Percentiles rank a stretch among this genome's conserved stretches.
Evolutionary conservation across 1,140 invertebrate genomes (phyloP).

Genomic region (Teleopsis dalmanni): DNA sequence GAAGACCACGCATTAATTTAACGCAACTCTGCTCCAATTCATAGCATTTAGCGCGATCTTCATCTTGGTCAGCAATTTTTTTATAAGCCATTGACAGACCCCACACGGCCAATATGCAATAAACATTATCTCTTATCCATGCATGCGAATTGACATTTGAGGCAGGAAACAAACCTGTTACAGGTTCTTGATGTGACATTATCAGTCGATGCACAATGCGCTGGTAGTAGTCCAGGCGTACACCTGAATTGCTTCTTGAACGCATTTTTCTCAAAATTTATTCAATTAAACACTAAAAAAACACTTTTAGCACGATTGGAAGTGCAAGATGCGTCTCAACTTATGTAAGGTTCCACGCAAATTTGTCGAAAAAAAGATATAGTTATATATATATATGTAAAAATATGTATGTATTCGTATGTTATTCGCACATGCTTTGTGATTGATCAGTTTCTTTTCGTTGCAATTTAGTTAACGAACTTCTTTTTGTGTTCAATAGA

Average conservation of each 20-base stretch:
- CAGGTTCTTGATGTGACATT: slow-evolving; percentile 87
- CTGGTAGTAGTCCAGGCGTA: slow-evolving; percentile 91
- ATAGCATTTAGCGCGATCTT: slow-evolving; percentile 95
- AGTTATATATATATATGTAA: no score
- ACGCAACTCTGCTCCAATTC: slow-evolving; percentile 91
- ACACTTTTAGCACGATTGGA: not conserved
- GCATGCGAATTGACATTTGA: slow-evolving; percentile 84
- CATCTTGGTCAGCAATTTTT: slow-evolving; percentile 97
- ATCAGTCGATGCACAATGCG: slow-evolving; percentile 86
- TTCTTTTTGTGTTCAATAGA: no score
- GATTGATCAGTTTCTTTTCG: no score
- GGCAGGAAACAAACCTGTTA: slow-evolving; percentile 86
- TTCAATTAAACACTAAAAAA: not conserved
- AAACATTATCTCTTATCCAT: slow-evolving; percentile 98
- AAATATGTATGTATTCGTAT: no score
- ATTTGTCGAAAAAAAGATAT: no score
- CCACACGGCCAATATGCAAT: slow-evolving; percentile 95
- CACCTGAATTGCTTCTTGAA: slow-evolving; percentile 88
- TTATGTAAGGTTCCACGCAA: no score
- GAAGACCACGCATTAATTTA: slow-evolving; percentile 75
- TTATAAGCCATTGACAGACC: slow-evolving; percentile 96
- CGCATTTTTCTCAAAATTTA: slow-evolving; percentile 62
- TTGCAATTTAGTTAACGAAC: no score
- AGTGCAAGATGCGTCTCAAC: no score
- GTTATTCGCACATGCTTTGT: no score